Evolutionary conservation across 2,888 invertebrate genomes (phyloP).

Genomic region (Drosophila kuntzei): DNA sequence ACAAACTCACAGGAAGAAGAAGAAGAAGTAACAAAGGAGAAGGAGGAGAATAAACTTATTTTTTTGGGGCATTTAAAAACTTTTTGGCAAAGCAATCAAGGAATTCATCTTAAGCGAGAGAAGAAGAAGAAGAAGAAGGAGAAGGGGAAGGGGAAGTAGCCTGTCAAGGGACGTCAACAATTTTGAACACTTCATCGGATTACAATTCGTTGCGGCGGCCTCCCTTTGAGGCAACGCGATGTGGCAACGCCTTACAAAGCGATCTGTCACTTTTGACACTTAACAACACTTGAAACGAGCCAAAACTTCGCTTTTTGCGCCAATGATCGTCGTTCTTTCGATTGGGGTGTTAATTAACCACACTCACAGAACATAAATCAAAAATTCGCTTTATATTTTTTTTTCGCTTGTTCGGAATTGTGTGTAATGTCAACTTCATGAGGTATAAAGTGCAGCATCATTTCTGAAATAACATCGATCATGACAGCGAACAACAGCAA

Average conservation of each 20-base stretch:
- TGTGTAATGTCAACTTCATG: slow-evolving; percentile 42
- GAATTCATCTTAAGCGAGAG: slow-evolving; percentile 36
- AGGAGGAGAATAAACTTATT: slow-evolving; percentile 25
- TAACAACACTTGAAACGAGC: slow-evolving; percentile 57
- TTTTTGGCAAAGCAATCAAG: slow-evolving; percentile 46
- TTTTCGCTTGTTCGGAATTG: slow-evolving; percentile 18
- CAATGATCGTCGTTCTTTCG: slow-evolving; percentile 29
- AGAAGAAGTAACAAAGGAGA: not conserved
- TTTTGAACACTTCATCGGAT: slow-evolving; percentile 64
- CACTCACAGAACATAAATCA: slow-evolving; percentile 65
- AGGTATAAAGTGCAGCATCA: slow-evolving; percentile 65
- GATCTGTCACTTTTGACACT: slow-evolving; percentile 77
- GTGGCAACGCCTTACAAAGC: slow-evolving; percentile 59
- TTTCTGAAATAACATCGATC: slow-evolving; percentile 65
- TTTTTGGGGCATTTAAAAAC: slow-evolving; percentile 30
- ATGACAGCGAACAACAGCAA: slow-evolving; percentile 33
- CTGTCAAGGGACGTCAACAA: slow-evolving; percentile 47
- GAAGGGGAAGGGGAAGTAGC: slow-evolving; percentile 9
- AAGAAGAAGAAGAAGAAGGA: not conserved
- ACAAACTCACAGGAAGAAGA: slow-evolving; percentile 51
- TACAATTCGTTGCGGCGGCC: slow-evolving; percentile 39
- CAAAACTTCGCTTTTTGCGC: not conserved
- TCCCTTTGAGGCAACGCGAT: slow-evolving; percentile 32
- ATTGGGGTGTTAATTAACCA: slow-evolving; percentile 67
- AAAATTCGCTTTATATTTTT: slow-evolving; percentile 47